These are phyloP conservation scores for Catalaphyllia jardinei DNA, from an alignment of 64 coral and sea anemone species.

Conservation along the genomic window DNA sequence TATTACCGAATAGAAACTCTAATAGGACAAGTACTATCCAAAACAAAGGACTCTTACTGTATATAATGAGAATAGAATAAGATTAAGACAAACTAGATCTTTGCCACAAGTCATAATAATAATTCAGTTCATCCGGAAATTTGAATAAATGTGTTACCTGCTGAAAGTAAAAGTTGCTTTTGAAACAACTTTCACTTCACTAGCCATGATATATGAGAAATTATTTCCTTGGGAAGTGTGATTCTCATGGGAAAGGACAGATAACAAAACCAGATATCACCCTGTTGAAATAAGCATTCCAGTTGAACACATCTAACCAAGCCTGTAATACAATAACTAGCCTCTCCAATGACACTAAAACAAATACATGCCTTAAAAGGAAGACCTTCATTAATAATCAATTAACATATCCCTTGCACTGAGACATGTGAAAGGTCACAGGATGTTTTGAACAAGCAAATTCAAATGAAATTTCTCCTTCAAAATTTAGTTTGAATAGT, in stretches of 20 bases:
- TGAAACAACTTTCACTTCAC: slow-evolving; percentile 49
- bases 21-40: too few relatives aligned
- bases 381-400: slow-evolving; percentile 17
- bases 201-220: slow-evolving; percentile 47
- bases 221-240: not conserved
- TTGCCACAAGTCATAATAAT: not conserved
- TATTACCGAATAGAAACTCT: not conserved
- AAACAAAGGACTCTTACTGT: not conserved
- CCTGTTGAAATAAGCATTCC: slow-evolving; percentile 34
- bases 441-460: not conserved
- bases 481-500: too few relatives aligned
- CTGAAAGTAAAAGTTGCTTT: slow-evolving; percentile 73
- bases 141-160: slow-evolving; percentile 29
- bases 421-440: not conserved
- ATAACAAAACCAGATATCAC: slow-evolving; percentile 38
- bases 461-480: too few relatives aligned
- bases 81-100: not conserved
- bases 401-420: not conserved
- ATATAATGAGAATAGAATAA: not conserved
- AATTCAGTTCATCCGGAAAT: not conserved
- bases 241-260: slow-evolving; percentile 37
- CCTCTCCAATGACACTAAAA: slow-evolving; percentile 26
- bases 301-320: slow-evolving; percentile 33
- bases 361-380: slow-evolving; percentile 74
- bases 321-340: slow-evolving; percentile 62